These are phyloP conservation scores for Phasia obesa DNA, from an alignment of 2,888 invertebrate species.

Conservation along the genomic window DNA sequence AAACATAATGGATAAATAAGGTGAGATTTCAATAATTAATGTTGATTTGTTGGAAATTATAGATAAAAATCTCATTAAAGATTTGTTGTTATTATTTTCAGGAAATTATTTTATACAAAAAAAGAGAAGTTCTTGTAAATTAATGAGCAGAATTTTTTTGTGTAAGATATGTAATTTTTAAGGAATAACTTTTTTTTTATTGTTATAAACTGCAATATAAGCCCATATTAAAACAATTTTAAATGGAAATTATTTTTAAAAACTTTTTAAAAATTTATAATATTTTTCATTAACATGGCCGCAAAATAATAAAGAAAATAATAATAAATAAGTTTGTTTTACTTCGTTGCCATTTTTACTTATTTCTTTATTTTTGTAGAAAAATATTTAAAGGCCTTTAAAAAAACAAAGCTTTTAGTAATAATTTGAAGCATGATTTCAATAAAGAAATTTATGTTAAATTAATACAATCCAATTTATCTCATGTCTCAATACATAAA, in stretches of 20 bases:
- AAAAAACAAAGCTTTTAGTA: not conserved
- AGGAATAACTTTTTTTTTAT: too few relatives aligned
- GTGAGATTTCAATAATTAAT: constrained; percentile 55
- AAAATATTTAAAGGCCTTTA: not conserved
- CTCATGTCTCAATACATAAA: not conserved
- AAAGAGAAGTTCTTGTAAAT: constrained; percentile 1
- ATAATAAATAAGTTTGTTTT: not conserved
- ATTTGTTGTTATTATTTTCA: constrained; percentile 29
- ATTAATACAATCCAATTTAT: not conserved
- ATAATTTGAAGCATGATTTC: not conserved
- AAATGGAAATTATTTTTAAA: too few relatives aligned
- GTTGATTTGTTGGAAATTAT: constrained; percentile 43
- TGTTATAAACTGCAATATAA: too few relatives aligned
- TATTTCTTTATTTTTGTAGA: not conserved
- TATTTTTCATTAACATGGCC: too few relatives aligned
- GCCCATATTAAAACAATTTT: too few relatives aligned
- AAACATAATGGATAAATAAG: constrained; percentile 29
- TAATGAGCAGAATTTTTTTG: not conserved
- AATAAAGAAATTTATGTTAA: too few relatives aligned
- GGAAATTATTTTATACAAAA: not conserved
- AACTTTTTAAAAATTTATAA: too few relatives aligned
- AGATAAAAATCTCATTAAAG: constrained; percentile 36
- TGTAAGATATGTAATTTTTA: too few relatives aligned
- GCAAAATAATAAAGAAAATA: not conserved
- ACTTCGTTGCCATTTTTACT: not conserved